Percentiles rank a stretch among this genome's conserved stretches.
Evolutionary conservation across 2,888 invertebrate species (phyloP).

Genomic region (Trichogramma evanescens): DNA sequence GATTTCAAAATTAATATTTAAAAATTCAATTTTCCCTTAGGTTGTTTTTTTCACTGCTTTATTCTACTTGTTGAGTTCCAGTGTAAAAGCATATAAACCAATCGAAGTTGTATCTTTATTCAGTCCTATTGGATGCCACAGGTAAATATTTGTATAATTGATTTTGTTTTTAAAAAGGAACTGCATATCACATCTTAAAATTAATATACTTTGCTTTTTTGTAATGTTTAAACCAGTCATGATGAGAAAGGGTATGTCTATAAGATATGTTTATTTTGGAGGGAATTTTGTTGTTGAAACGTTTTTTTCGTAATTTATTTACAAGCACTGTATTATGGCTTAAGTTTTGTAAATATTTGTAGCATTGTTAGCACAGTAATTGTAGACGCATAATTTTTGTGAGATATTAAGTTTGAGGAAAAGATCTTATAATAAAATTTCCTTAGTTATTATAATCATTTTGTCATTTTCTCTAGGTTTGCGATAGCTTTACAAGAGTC

Average conservation of each 20-base stretch:
- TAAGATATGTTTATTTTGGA: background rate
- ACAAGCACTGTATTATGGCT: background rate
- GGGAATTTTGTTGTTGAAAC: slow-evolving; percentile 13
- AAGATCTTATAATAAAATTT: background rate
- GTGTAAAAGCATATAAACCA: slow-evolving; percentile 82
- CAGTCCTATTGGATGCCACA: slow-evolving; percentile 67
- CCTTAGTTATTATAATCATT: background rate
- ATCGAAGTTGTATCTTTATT: slow-evolving; percentile 78
- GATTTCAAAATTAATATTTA: background rate
- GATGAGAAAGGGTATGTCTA: slow-evolving; percentile 33
- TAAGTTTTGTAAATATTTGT: background rate
- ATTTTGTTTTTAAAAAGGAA: background rate
- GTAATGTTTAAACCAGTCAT: slow-evolving; percentile 26
- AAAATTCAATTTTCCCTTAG: slow-evolving; percentile 50
- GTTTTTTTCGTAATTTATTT: slow-evolving; percentile 11
- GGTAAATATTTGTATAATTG: slow-evolving; percentile 34
- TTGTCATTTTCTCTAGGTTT: slow-evolving; percentile 52
- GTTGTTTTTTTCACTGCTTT: slow-evolving; percentile 94
- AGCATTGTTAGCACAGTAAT: background rate
- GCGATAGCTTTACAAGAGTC: slow-evolving; percentile 80
- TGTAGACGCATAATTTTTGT: background rate
- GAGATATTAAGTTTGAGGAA: background rate
- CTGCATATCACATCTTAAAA: background rate
- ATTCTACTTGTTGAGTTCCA: slow-evolving; percentile 88
- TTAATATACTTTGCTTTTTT: slow-evolving; percentile 13